These are phyloP conservation scores for Drosophila prolongata DNA, from an alignment of 2,888 invertebrate species.

Conservation along the genomic window DNA sequence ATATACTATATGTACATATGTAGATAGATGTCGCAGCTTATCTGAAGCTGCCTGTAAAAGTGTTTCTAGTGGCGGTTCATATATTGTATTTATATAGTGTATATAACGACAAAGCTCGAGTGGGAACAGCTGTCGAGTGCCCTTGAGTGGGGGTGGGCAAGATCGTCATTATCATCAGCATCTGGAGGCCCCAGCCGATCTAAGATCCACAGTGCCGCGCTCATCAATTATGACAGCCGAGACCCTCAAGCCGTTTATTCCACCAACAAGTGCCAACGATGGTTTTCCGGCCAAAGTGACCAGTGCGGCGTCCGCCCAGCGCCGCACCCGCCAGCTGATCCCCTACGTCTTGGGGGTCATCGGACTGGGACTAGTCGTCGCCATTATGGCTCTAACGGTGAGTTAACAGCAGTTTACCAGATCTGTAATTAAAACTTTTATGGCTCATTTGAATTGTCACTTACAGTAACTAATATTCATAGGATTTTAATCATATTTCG, in stretches of 20 bases:
- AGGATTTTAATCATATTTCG: no score
- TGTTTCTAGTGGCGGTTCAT: conserved; percentile 1
- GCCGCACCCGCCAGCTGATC: conserved; percentile 63
- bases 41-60: conserved; percentile 17
- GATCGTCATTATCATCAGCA: conserved; percentile 19
- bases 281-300: conserved; percentile 76
- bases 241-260: conserved; percentile 84
- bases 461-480: no score
- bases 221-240: conserved; percentile 82
- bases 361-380: conserved; percentile 65
- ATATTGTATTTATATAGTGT: background rate
- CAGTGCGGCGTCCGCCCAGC: conserved; percentile 53
- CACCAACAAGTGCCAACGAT: conserved; percentile 77
- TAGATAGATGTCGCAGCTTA: conserved; percentile 26
- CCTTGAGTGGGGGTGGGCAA: conserved; percentile 15
- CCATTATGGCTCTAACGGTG: conserved; percentile 80
- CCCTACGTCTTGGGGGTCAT: conserved; percentile 75
- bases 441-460: background rate
- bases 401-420: conserved; percentile 45
- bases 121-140: conserved; percentile 43
- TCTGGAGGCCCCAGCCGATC: conserved; percentile 11
- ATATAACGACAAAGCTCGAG: conserved; percentile 20
- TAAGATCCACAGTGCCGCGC: conserved; percentile 7
- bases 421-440: background rate
- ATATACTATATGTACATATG: no score